Evolutionary conservation across 2,797 vertebrate genomes (phyloP).

Genomic region (Xiphophorus birchmanni): DNA sequence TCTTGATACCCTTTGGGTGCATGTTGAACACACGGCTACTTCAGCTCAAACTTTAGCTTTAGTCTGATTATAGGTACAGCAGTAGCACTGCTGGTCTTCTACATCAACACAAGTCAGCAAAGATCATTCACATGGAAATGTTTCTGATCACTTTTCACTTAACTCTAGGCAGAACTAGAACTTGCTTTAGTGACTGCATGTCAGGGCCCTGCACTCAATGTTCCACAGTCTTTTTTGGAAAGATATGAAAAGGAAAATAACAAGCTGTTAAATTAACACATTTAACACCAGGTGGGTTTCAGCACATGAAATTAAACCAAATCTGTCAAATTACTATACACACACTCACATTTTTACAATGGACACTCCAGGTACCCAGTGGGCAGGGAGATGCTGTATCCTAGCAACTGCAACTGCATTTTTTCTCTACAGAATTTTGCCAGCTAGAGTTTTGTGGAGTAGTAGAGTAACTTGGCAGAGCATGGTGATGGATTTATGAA

Average conservation of each 20-base stretch:
- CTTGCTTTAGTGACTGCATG: not conserved
- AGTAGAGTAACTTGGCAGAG: conserved; percentile 42
- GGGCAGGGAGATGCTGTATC: conserved; percentile 72
- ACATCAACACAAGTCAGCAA: not conserved
- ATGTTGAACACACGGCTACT: not conserved
- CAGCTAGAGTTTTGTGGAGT: conserved; percentile 19
- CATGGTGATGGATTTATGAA: conserved; percentile 42
- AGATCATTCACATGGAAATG: not conserved
- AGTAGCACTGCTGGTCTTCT: not conserved
- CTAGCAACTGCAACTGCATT: conserved; percentile 69
- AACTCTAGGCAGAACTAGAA: not conserved
- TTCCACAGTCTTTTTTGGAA: not conserved
- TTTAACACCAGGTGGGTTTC: not conserved
- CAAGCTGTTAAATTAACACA: not conserved
- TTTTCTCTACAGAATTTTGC: conserved; percentile 51
- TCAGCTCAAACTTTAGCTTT: not conserved
- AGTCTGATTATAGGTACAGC: not conserved
- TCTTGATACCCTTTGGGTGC: not conserved
- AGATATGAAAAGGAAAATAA: not conserved
- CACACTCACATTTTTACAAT: conserved; percentile 34
- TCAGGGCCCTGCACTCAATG: not conserved
- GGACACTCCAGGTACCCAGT: conserved; percentile 47
- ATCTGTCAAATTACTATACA: not conserved
- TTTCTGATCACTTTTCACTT: not conserved
- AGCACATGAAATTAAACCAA: not conserved